A percentile compares a stretch with the other conserved stretches of the same genome.
These are phyloP conservation scores for Danio rerio DNA, from an alignment of 2,113 vertebrate species.

Conservation along the genomic window DNA sequence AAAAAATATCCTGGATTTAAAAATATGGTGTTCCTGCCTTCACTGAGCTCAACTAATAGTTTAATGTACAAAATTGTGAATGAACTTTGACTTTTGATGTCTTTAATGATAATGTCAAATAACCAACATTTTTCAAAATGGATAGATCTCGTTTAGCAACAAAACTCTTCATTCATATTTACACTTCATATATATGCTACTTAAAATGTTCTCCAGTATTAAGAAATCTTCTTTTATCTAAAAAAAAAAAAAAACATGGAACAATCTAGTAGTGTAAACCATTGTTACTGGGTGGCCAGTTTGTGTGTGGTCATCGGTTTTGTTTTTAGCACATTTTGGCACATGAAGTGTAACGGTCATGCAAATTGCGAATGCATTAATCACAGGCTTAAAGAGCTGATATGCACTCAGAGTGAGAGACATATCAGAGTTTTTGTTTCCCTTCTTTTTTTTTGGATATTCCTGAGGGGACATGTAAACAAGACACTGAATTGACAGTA, in stretches of 20 bases:
- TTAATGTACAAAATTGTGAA: too few species aligned
- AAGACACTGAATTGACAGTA: conserved; percentile 74
- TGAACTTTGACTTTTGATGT: too few species aligned
- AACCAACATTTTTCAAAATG: too few species aligned
- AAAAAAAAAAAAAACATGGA: background rate
- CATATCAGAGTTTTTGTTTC: background rate
- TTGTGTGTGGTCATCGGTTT: background rate
- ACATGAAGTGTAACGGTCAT: conserved; percentile 71
- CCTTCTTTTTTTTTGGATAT: conserved; percentile 59
- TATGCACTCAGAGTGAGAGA: conserved; percentile 13
- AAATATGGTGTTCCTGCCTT: too few species aligned
- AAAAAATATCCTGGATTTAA: too few species aligned
- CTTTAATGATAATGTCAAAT: too few species aligned
- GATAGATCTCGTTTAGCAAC: too few species aligned
- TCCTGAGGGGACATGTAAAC: conserved; percentile 82
- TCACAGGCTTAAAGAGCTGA: conserved; percentile 70
- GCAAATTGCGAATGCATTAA: conserved; percentile 67
- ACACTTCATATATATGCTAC: conserved; percentile 25
- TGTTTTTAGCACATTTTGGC: conserved; percentile 71
- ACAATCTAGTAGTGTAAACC: conserved; percentile 19
- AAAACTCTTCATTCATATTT: too few species aligned
- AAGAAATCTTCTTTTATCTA: background rate
- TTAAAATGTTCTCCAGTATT: background rate
- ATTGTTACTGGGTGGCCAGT: background rate
- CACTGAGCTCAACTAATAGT: too few species aligned